phyloP scores from a whole-genome alignment of 2,888 invertebrate genomes.

The Drosophila histrio region DNA sequence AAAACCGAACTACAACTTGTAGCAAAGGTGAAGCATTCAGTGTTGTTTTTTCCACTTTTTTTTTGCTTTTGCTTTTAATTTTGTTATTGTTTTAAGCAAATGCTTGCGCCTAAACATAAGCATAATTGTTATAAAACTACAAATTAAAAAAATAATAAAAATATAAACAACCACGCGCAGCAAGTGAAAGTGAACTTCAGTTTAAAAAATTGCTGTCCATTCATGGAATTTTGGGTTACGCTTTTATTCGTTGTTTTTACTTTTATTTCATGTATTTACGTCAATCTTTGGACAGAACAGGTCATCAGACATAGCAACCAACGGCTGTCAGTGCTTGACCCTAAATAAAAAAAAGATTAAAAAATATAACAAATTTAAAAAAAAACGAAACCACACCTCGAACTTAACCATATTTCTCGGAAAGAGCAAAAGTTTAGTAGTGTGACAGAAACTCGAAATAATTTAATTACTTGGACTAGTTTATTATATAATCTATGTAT shows the following conservation, averaged over 20 bases:
- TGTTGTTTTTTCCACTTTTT: constrained; percentile 6
- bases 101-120: constrained; percentile 27
- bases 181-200: constrained; percentile 58
- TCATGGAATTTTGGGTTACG: constrained; percentile 35
- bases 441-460: neutral
- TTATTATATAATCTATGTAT: too few relatives aligned
- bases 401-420: neutral
- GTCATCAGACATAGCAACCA: constrained; percentile 12
- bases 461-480: neutral
- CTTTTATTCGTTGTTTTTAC: constrained; percentile 1
- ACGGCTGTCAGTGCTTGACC: neutral
- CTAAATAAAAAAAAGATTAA: neutral
- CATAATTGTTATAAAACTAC: constrained; percentile 46
- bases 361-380: neutral
- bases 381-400: neutral
- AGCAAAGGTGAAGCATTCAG: constrained; percentile 46
- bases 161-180: neutral
- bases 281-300: constrained; percentile 28
- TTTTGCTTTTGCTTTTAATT: neutral
- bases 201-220: constrained; percentile 28
- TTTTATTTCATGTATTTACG: constrained; percentile 16
- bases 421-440: neutral
- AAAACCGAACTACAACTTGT: constrained; percentile 22
- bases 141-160: constrained; percentile 21
- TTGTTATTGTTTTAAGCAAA: constrained; percentile 40